These are phyloP conservation scores for Erebia ligea DNA, from an alignment of 2,888 invertebrate genomes.

Conservation along the genomic window DNA sequence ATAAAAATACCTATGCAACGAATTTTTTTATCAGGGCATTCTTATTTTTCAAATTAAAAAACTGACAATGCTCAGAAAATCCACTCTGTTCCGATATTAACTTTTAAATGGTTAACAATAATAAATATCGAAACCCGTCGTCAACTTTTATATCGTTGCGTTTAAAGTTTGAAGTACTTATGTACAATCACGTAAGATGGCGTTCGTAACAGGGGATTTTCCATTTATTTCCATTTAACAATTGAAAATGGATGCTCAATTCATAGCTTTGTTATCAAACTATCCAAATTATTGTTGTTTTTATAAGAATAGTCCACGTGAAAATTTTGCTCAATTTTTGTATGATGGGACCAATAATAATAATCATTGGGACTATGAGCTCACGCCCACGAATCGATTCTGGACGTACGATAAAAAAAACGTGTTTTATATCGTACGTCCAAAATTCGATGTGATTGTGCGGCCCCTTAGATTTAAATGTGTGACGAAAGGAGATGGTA, in stretches of 20 bases:
- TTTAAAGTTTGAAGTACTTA: too few relatives aligned
- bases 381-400: not conserved
- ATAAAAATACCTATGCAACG: not conserved
- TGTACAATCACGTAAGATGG: too few relatives aligned
- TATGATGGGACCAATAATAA: constrained; percentile 10
- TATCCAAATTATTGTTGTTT: not conserved
- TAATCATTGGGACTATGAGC: not conserved
- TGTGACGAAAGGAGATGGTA: constrained; percentile 18
- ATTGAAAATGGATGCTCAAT: not conserved
- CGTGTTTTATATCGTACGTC: not conserved
- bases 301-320: constrained; percentile 11
- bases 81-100: too few relatives aligned
- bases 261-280: not conserved
- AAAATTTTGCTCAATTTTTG: constrained; percentile 37
- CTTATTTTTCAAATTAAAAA: not conserved
- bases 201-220: too few relatives aligned
- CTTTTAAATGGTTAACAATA: too few relatives aligned
- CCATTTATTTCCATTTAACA: too few relatives aligned
- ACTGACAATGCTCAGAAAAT: too few relatives aligned
- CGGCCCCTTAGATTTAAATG: constrained; percentile 7
- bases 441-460: not conserved
- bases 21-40: not conserved
- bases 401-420: not conserved
- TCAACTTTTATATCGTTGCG: too few relatives aligned
- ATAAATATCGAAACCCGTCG: too few relatives aligned